Evolutionary conservation across 2,113 vertebrate species (phyloP).

Genomic region (Sakesphorus luctuosus): DNA sequence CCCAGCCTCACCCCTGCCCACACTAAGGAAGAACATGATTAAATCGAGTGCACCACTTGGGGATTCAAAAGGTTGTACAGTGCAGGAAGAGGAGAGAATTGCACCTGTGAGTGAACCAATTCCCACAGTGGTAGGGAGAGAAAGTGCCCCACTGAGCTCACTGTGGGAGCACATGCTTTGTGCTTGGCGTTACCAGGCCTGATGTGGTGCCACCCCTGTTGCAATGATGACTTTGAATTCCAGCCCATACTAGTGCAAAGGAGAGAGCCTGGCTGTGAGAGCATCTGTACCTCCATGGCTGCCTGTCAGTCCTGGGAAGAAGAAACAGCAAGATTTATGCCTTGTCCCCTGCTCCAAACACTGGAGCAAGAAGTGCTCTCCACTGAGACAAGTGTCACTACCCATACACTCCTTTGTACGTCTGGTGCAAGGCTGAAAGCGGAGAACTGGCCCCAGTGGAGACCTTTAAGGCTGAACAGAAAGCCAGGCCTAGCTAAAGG

Average conservation of each 20-base stretch:
- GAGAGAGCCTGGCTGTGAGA: not conserved
- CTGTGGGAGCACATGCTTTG: not conserved
- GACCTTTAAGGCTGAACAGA: not conserved
- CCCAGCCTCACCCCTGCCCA: not conserved
- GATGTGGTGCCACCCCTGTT: fast-evolving
- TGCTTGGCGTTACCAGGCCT: not conserved
- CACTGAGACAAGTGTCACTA: not conserved
- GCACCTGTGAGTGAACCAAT: not conserved
- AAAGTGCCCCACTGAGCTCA: not conserved
- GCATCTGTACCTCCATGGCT: not conserved
- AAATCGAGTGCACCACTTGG: not conserved
- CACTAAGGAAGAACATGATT: not conserved
- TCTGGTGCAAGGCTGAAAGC: not conserved
- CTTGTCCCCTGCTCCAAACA: not conserved
- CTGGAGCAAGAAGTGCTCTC: not conserved
- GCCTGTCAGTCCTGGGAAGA: not conserved
- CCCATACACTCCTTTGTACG: fast-evolving
- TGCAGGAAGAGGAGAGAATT: not conserved
- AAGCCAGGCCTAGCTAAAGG: not conserved
- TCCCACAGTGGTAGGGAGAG: not conserved
- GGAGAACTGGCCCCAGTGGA: not conserved
- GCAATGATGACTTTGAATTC: not conserved
- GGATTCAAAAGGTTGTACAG: not conserved
- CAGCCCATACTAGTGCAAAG: not conserved
- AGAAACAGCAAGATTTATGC: not conserved